Evolutionary conservation across 2,797 vertebrate genomes (phyloP).

Genomic region (Anabas testudineus): DNA sequence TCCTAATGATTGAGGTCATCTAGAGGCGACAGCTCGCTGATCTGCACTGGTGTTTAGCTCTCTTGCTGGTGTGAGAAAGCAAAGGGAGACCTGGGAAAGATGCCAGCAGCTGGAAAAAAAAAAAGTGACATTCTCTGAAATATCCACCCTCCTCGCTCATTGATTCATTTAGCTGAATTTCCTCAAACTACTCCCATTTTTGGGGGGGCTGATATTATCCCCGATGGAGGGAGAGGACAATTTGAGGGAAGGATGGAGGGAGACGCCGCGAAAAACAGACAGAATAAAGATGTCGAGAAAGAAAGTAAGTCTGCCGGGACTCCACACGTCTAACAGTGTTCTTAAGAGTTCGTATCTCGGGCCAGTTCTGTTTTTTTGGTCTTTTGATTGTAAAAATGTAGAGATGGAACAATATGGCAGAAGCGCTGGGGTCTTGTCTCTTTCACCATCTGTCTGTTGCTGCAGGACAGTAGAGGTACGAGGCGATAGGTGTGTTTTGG

Average conservation of each 20-base stretch:
- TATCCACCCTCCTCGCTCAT: constrained; percentile 58
- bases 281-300: constrained; percentile 58
- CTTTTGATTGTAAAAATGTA: constrained; percentile 24
- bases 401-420: constrained; percentile 60
- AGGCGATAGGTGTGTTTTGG: constrained; percentile 48
- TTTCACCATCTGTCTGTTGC: constrained; percentile 51
- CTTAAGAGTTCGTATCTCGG: constrained; percentile 12
- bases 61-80: constrained; percentile 52
- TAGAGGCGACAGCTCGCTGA: constrained; percentile 50
- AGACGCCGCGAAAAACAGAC: constrained; percentile 39
- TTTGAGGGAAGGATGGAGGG: constrained; percentile 51
- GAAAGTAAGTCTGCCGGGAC: constrained; percentile 40
- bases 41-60: constrained; percentile 45
- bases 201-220: constrained; percentile 61
- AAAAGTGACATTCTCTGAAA: constrained; percentile 65
- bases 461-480: constrained; percentile 39
- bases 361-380: constrained; percentile 16
- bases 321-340: constrained; percentile 24
- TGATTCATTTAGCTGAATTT: constrained; percentile 70
- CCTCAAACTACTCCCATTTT: constrained; percentile 57
- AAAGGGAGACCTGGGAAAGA: constrained; percentile 72
- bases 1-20: constrained; percentile 66
- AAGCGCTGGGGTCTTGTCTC: constrained; percentile 47
- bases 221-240: constrained; percentile 54
- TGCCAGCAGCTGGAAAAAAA: constrained; percentile 63